phyloP scores from a whole-genome alignment of 2,888 invertebrate genomes.

The Mesodorylaimus sp. region DNA sequence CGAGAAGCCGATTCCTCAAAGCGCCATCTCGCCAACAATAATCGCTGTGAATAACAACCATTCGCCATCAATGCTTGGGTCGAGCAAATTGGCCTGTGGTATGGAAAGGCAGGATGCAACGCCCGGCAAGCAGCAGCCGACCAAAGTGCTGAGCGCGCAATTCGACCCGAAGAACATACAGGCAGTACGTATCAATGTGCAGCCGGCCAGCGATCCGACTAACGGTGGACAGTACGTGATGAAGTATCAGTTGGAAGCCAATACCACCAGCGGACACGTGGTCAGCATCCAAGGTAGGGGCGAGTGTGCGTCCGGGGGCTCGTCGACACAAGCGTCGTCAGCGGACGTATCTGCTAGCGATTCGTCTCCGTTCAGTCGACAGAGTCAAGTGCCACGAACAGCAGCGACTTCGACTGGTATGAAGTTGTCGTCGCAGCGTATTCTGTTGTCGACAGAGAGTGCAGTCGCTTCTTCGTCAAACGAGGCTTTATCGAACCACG shows the following conservation, averaged over 20 bases:
- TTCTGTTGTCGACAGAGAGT: too few species aligned
- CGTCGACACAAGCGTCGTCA: not conserved
- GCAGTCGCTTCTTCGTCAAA: too few species aligned
- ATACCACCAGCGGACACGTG: not conserved
- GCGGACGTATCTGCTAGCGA: too few species aligned
- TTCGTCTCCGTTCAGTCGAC: too few species aligned
- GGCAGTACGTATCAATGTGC: not conserved
- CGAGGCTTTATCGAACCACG: too few species aligned
- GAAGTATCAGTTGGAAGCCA: not conserved
- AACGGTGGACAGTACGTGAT: not conserved
- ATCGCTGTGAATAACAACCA: not conserved
- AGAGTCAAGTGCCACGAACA: too few species aligned
- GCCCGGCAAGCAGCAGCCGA: not conserved
- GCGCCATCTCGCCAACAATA: constrained; percentile 67
- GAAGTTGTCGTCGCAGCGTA: too few species aligned
- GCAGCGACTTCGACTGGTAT: too few species aligned
- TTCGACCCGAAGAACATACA: not conserved
- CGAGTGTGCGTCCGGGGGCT: not conserved
- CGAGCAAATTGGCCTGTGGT: too few species aligned
- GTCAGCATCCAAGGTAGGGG: not conserved
- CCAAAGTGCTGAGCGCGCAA: constrained; percentile 5
- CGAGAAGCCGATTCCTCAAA: constrained; percentile 74
- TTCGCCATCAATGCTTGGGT: not conserved
- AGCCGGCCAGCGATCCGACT: not conserved
- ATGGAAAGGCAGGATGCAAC: too few species aligned